Conservation (phyloP, 35 echinoderm and acorn worm genomes). For the Stichopus chloronotus region DNA sequence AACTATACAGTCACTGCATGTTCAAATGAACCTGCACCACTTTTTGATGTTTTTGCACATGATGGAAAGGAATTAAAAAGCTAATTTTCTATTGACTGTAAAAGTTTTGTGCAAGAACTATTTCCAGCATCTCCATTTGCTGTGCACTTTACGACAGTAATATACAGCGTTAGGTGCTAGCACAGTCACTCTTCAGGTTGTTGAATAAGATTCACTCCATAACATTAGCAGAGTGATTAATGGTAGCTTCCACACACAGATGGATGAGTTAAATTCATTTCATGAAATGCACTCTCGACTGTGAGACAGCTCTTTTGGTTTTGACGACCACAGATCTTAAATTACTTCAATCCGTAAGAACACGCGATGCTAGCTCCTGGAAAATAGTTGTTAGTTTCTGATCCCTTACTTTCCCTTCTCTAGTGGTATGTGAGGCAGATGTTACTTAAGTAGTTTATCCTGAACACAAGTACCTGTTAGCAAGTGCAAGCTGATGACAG, state of each 20-base stretch:
- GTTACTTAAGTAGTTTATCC: conserved; percentile 1
- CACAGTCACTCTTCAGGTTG: background rate
- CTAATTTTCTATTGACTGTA: background rate
- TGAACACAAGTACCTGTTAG: conserved; percentile 1
- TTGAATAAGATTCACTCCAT: background rate
- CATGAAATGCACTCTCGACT: background rate
- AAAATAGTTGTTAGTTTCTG: background rate
- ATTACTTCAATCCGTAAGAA: background rate
- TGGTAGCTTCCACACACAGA: background rate
- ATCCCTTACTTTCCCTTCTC: no score
- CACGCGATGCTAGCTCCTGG: background rate
- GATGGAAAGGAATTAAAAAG: background rate
- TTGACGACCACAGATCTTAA: background rate
- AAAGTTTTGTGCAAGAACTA: background rate
- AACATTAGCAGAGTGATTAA: background rate
- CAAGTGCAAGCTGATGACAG: background rate
- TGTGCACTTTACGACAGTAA: background rate
- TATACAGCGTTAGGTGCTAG: background rate
- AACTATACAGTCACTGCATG: background rate
- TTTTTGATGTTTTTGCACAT: background rate
- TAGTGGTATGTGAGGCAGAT: background rate
- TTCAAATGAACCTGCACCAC: background rate
- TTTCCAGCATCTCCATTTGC: background rate
- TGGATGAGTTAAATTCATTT: background rate
- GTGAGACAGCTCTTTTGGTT: background rate